A percentile compares a stretch with the other conserved stretches of the same genome.
Evolutionary conservation across 2,888 invertebrate species (phyloP).

Genomic region (Pimpla rufipes): DNA sequence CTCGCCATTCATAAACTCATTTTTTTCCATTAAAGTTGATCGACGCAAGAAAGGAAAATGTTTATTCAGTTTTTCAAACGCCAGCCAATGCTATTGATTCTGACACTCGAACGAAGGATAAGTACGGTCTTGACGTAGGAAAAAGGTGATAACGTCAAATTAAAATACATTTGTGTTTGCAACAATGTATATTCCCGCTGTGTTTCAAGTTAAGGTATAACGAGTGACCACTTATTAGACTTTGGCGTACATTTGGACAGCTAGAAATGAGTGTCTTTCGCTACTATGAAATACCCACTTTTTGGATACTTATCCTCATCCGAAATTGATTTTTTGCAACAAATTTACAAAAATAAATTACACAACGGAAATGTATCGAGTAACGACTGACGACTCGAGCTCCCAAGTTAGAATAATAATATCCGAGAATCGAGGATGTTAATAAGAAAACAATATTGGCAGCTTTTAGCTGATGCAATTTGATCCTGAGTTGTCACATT

Average conservation of each 20-base stretch:
- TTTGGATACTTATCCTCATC: too few species aligned
- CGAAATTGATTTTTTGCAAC: too few species aligned
- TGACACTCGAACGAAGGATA: not conserved
- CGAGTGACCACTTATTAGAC: too few species aligned
- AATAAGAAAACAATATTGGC: not conserved
- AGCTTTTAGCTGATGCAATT: slow-evolving; percentile 28
- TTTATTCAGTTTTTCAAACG: not conserved
- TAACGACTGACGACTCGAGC: not conserved
- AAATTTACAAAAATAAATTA: too few species aligned
- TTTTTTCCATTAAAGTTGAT: slow-evolving; percentile 4
- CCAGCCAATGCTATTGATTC: not conserved
- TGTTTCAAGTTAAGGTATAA: too few species aligned
- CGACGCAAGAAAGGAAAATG: not conserved
- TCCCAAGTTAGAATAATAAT: not conserved
- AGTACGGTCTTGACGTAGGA: not conserved
- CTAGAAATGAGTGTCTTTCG: too few species aligned
- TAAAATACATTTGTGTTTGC: too few species aligned
- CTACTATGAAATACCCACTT: too few species aligned
- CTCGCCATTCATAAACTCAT: slow-evolving; percentile 30
- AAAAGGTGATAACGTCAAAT: too few species aligned
- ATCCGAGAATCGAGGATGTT: not conserved
- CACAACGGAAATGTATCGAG: too few species aligned
- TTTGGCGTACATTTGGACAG: too few species aligned
- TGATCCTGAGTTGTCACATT: slow-evolving; percentile 8
- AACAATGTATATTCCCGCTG: too few species aligned